A percentile compares a stretch with the other conserved stretches of the same genome.
phyloP scores from a whole-genome alignment of 2,888 invertebrate species.

The Scaptodrosophila latifasciaeformis region DNA sequence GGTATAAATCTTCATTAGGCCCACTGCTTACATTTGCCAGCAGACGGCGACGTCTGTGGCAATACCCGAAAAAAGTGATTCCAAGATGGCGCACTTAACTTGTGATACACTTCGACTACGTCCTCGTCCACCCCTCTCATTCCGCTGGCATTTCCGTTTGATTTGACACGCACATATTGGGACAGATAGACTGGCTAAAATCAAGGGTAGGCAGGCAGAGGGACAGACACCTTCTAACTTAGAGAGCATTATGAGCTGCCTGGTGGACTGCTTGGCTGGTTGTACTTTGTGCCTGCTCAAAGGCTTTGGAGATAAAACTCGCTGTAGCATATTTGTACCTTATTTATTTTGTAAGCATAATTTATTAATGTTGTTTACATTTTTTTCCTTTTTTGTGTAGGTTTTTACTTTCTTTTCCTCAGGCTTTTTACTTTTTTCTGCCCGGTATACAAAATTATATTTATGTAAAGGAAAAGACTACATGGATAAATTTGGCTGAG shows the following conservation, averaged over 20 bases:
- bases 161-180: slow-evolving; percentile 40
- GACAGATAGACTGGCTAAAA: slow-evolving; percentile 2
- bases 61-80: slow-evolving; percentile 2
- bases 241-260: too few species aligned
- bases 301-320: slow-evolving; percentile 36
- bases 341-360: slow-evolving; percentile 58
- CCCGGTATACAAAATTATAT: too few species aligned
- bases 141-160: slow-evolving; percentile 50
- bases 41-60: background rate
- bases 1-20: slow-evolving; percentile 64
- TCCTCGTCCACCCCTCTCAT: too few species aligned
- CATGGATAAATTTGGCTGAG: too few species aligned
- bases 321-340: slow-evolving; percentile 52
- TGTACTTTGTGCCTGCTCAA: slow-evolving; percentile 20
- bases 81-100: slow-evolving; percentile 47
- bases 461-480: too few species aligned
- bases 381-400: slow-evolving; percentile 7
- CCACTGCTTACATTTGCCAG: slow-evolving; percentile 5
- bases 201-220: too few species aligned
- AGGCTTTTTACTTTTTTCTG: background rate
- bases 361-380: slow-evolving; percentile 49
- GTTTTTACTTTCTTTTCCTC: background rate
- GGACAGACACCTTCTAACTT: too few species aligned
- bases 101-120: too few species aligned
- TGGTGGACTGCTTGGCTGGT: background rate